Percentiles rank a stretch among this genome's conserved stretches.
Evolutionary conservation across 2,113 vertebrate species (phyloP).

Genomic region (Brienomyrus brachyistius): DNA sequence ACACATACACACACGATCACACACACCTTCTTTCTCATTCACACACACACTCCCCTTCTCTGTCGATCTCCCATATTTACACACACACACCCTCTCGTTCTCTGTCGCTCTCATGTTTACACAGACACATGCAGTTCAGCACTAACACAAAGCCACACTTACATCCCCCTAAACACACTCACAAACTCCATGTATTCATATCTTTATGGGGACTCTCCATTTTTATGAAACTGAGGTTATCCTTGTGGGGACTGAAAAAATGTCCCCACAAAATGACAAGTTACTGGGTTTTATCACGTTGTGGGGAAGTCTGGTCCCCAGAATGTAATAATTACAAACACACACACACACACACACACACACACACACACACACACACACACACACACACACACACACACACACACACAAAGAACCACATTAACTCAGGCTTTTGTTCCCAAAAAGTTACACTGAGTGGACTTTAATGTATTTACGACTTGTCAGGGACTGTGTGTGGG

Average conservation of each 20-base stretch:
- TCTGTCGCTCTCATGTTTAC: background rate
- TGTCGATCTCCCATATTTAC: background rate
- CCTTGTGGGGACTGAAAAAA: background rate
- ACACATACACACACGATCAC: too few species aligned
- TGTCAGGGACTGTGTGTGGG: background rate
- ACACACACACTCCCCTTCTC: too few species aligned
- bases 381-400: slow-evolving; percentile 8
- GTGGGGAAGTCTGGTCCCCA: background rate
- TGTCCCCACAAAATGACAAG: background rate
- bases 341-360: slow-evolving; percentile 7
- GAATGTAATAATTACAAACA: background rate
- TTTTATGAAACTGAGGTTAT: background rate
- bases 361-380: slow-evolving; percentile 10
- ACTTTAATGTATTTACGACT: background rate
- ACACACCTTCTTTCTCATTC: too few species aligned
- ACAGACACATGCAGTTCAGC: background rate
- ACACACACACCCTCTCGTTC: background rate
- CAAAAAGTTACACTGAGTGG: background rate
- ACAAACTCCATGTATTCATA: background rate
- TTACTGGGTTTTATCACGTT: background rate
- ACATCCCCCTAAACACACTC: background rate
- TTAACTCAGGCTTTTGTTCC: background rate
- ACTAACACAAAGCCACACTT: background rate
- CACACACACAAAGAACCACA: background rate
- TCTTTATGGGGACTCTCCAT: background rate